Evolutionary conservation across 2,797 vertebrate genomes (phyloP), one percentile per base, ranked within the genome.

Genomic region (Chelonia mydas): DNA sequence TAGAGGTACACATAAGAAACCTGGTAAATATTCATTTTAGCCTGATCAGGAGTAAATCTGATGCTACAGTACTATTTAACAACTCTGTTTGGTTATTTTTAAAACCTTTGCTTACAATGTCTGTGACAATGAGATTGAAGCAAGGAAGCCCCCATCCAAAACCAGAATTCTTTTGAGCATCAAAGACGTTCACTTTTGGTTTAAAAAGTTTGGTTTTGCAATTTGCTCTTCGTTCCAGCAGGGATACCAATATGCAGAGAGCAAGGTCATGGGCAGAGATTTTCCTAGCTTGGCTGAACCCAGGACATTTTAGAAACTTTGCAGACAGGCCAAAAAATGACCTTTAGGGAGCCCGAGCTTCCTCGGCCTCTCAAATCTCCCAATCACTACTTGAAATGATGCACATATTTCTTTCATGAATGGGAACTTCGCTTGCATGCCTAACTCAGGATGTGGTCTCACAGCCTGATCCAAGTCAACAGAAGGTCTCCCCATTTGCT

Each of bases 201-300:
- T n/a, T 50, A 0, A 1, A 57, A 5, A 78, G 91, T 3, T 50
- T 61, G 65, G 1, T 95, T 85, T 89, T 76, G 96, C 90, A 97
- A 96, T 93, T 74, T 77, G 96, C 92, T 55, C 96, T 97, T 97
- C 96, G 96, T 80, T 90, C 96, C 4, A 45, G 5, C 2, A 31
- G 17, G 11, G 37, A 54, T 57, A 37, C 17, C n/a, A 37, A 17
- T 68, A 37, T 37, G 8, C n/a, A 37, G 17, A 37, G 17, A 19
- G 1, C 12, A 83, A 4, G 45, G 17, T 2, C 5, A 16, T 37
- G 50, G 49, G 15, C 3, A 0, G 5, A 27, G 5, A 4, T 5
- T 41, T 74, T 86, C 68, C n/a, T 37, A 7, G 0, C 6, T 72
- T 47, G 86, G 81, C 2, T 1, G 31, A 28, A 13, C 76, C 33